These are phyloP conservation scores for Latrodectus elegans DNA, from an alignment of 2,888 invertebrate species.

Conservation along the genomic window DNA sequence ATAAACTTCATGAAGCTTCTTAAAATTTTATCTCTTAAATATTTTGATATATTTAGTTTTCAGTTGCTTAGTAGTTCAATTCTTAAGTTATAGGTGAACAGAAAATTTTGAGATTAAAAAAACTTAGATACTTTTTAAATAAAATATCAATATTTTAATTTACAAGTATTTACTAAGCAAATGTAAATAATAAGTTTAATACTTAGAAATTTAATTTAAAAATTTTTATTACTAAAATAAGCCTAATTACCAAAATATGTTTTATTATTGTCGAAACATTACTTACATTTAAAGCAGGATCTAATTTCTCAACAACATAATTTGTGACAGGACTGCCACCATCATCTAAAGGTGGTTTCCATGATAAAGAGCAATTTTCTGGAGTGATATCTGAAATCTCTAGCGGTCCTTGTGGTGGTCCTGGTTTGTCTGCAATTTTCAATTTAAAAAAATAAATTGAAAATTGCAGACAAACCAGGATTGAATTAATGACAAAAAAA, in stretches of 20 bases:
- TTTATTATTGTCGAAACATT: neutral
- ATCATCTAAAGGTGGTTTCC: conserved; percentile 92
- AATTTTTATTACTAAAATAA: neutral
- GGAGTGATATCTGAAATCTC: conserved; percentile 94
- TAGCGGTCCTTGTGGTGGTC: conserved; percentile 90
- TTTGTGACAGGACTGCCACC: conserved; percentile 97
- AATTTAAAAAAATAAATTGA: neutral
- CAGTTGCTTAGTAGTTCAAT: no score
- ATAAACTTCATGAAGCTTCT: no score
- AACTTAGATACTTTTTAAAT: no score
- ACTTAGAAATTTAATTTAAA: no score
- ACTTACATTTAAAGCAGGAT: conserved; percentile 83
- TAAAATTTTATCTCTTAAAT: no score
- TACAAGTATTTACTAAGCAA: no score
- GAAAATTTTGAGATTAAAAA: no score
- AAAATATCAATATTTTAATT: no score
- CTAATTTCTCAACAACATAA: conserved; percentile 95
- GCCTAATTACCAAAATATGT: neutral
- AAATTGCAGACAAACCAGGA: neutral
- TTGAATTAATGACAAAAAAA: neutral
- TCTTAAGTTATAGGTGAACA: no score
- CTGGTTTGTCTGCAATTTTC: conserved; percentile 81
- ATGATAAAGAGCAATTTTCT: conserved; percentile 93
- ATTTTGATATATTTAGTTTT: no score
- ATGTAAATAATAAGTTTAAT: no score